A percentile compares a stretch with the other conserved stretches of the same genome.
phyloP scores from a whole-genome alignment of 2,797 vertebrate genomes.

The Eulemur albifrons region DNA sequence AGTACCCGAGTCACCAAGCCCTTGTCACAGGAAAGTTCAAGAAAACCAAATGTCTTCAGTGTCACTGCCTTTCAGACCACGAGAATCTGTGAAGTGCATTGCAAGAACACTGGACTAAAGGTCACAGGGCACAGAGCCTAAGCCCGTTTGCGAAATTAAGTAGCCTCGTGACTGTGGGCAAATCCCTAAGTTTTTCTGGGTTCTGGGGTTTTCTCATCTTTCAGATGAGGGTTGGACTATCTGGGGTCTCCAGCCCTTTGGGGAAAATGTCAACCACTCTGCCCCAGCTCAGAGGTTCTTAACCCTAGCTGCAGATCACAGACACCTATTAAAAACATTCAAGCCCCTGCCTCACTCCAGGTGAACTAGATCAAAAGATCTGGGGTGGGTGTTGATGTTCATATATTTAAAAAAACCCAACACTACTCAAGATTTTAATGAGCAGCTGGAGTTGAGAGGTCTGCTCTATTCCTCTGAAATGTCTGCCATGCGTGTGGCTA shows the following conservation, averaged over 20 bases:
- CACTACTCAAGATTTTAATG: not conserved
- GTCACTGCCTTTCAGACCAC: not conserved
- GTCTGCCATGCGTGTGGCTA: not conserved
- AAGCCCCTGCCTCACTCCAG: not conserved
- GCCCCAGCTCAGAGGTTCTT: not conserved
- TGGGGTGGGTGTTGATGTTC: not conserved
- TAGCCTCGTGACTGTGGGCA: not conserved
- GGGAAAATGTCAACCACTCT: not conserved
- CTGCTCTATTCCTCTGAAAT: not conserved
- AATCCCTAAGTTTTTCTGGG: not conserved
- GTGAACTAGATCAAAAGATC: not conserved
- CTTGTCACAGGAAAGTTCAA: not conserved
- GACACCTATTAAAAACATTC: not conserved
- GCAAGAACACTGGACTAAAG: accelerated
- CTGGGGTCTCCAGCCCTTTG: not conserved
- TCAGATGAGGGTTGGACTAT: not conserved
- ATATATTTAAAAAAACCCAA: not conserved
- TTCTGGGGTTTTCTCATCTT: not conserved
- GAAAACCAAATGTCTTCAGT: not conserved
- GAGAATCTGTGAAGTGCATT: not conserved
- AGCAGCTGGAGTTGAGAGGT: not conserved
- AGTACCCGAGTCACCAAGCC: not conserved
- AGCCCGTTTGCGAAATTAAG: not conserved
- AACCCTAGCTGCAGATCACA: not conserved
- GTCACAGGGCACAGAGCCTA: not conserved